phyloP scores from a whole-genome alignment of 2,797 vertebrate species.

The Pteronotus mesoamericanus region DNA sequence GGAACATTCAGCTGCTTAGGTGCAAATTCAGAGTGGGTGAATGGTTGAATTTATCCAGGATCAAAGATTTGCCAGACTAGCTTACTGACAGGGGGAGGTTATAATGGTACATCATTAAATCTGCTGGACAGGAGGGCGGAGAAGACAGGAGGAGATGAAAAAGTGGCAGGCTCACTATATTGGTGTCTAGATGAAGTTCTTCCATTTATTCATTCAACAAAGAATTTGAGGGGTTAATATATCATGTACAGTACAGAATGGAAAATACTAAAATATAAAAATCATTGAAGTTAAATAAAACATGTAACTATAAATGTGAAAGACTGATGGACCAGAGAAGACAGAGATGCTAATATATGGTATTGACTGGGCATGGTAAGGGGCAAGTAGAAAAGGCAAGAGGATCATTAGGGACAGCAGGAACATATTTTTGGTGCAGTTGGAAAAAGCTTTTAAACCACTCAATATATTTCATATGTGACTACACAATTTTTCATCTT shows the following conservation, averaged over 20 bases:
- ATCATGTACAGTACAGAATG: not conserved
- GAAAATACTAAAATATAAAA: not conserved
- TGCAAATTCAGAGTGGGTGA: constrained; percentile 22
- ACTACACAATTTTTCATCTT: not conserved
- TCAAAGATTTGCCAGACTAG: not conserved
- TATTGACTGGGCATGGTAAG: not conserved
- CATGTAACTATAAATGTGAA: constrained; percentile 14
- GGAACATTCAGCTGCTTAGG: constrained; percentile 21
- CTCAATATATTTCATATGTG: constrained; percentile 24
- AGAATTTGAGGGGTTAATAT: constrained; percentile 13
- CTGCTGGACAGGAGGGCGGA: not conserved
- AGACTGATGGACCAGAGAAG: not conserved
- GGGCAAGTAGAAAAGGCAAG: not conserved
- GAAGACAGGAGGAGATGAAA: not conserved
- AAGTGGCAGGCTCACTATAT: not conserved
- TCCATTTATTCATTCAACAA: constrained; percentile 25
- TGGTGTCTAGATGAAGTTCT: not conserved
- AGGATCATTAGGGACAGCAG: not conserved
- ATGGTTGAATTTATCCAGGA: constrained; percentile 26
- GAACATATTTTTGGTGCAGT: not conserved
- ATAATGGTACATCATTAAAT: not conserved
- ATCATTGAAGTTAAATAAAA: not conserved
- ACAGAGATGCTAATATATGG: not conserved
- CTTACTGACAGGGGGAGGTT: not conserved
- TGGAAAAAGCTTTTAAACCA: not conserved